Evolutionary conservation across 2,797 vertebrate species (phyloP), one percentile per base, ranked within the genome.

Genomic region (Phataginus tetradactyla): DNA sequence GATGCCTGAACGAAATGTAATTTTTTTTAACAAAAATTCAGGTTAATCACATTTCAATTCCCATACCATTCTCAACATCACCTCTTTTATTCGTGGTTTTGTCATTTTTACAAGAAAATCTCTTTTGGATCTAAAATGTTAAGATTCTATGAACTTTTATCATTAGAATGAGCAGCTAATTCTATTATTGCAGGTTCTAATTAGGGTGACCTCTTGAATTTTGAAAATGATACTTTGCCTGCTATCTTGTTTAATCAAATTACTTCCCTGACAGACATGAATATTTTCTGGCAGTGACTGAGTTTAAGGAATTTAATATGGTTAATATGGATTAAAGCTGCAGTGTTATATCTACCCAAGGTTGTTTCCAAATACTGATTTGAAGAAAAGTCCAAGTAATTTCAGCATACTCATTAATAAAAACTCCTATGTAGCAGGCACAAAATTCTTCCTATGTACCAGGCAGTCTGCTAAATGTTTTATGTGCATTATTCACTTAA

Each of bases 201-300:
- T 87, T 87, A 78, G 42, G 29, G 83, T 71, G 21, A 71, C 18
- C n/a, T 86, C 32, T 88, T 77, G 37, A 91, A 91, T 83, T 94
- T 95, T 91, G 12, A 53, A 90, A 80, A 66, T 90, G 42, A 21
- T 77, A 37, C 18, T 61, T 77, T 81, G 20, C 1, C 21, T 7
- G 32, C 77, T 55, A 53, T 37, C 20, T 87, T 45, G 32, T 37
- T 93, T 74, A 72, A 37, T 45, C 32, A 81, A 21, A 68, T 18
- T 71, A 45, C 32, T 83, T 94, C n/a, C 32, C 83, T 78, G 25
- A 18, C 32, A 87, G 53, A 83, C 81, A 74, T 57, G 53, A 61
- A 23, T 53, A 59, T 53, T 32, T 63, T 83, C 61, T 71, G 27
- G 78, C 1, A 12, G 15, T 69, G 53, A 77, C 14, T 27, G 6